Base-by-base conservation (phyloP, 2,113 vertebrate genomes). In the Euleptes europaea region DNA sequence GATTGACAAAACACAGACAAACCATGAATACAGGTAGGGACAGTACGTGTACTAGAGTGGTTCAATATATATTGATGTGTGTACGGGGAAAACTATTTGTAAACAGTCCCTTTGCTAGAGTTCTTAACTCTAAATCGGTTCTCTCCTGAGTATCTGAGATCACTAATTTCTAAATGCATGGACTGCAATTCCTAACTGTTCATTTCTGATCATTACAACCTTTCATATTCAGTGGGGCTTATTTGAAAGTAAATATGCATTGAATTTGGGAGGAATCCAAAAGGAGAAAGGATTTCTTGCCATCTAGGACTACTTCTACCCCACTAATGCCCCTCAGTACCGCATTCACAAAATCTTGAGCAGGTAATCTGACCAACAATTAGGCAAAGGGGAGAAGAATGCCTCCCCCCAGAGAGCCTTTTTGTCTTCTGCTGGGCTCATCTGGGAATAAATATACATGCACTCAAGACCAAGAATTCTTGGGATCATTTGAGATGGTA, bases 1-100 rank as follows among this genome's bases (percentile, higher is more conserved):
- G 65, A 35, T 74, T 90, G 65, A 15, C 78, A 85, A 63, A 86
- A 15, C 9, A 23, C 19, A 44, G 13, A 12, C 84, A 86, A 60
- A 83, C n/a, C 67, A 63, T 26, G 88, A 31, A 54, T 21, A 21
- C 15, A 15, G 9, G 3, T 76, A 11, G 31, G 26, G 33, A 21
- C n/a, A 77, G 49, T 57, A 33, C 75, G 35, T 23, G n/a, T 57
- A 33, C 31, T 33, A 31, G 51, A n/a, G 49, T 0, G 7, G 17
- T 76, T 54, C 71, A 9, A 2, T 42, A 14, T 31, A 28, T 31
- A 44, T 28, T 26, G 26, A 42, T 3, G 17, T 11, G 21, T 42
- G 9, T 9, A 26, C 3, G 21, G 21, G 23, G 2, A 71, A 42
- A 40, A 40, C 65, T 83, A 54, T 44, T 89, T 83, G 66, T 81